These are phyloP conservation scores for Arctopsyche grandis DNA, from an alignment of 1,140 invertebrate genomes.

Conservation along the genomic window DNA sequence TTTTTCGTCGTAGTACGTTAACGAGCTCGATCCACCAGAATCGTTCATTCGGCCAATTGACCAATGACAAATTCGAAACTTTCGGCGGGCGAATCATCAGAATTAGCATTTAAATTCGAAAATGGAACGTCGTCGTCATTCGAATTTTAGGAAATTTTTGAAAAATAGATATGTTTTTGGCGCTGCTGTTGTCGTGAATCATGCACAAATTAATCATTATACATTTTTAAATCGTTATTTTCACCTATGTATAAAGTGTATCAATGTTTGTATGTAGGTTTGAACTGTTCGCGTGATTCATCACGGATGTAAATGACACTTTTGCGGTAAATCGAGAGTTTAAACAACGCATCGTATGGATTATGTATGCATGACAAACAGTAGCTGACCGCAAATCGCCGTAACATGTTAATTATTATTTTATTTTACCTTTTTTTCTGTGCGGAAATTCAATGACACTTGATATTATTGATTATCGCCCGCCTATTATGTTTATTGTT, in stretches of 20 bases:
- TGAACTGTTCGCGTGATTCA: constrained; percentile 13
- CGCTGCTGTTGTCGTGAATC: no score
- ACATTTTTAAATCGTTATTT: no score
- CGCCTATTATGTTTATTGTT: no score
- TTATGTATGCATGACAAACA: constrained; percentile 24
- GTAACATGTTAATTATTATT: constrained; percentile 9
- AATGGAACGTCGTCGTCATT: no score
- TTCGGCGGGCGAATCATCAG: no score
- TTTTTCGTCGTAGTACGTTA: constrained; percentile 10
- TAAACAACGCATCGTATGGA: constrained; percentile 11
- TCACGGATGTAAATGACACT: constrained; percentile 5
- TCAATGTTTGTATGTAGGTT: no score
- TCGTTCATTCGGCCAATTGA: neutral
- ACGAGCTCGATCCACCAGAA: neutral
- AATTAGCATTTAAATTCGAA: no score
- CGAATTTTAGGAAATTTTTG: no score
- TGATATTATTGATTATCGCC: no score
- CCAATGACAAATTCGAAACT: neutral
- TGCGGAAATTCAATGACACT: neutral
- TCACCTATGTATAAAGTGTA: no score
- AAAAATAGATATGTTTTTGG: no score
- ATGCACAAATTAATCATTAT: no score
- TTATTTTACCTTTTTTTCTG: neutral
- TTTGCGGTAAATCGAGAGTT: constrained; percentile 21
- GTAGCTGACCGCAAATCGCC: constrained; percentile 14